phyloP scores from a whole-genome alignment of 2,113 vertebrate genomes.

The Pluvianellus socialis region DNA sequence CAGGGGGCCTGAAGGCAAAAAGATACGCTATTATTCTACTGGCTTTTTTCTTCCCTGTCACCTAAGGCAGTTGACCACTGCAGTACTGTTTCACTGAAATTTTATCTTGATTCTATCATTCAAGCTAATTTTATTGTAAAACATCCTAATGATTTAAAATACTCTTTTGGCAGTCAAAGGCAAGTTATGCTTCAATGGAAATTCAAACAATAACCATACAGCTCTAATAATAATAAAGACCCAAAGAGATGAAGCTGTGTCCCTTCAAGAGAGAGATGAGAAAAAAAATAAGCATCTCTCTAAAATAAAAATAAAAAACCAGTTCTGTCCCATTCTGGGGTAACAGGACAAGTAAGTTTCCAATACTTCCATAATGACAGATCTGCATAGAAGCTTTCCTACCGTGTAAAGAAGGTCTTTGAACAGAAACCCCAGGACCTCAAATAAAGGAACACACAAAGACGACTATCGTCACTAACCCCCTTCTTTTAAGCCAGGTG shows the following conservation, averaged over 20 bases:
- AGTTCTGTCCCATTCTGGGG: background rate
- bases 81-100: background rate
- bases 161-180: background rate
- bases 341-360: background rate
- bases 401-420: background rate
- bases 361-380: background rate
- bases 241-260: background rate
- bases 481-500: background rate
- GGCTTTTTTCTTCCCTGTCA: background rate
- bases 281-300: background rate
- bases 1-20: conserved; percentile 81
- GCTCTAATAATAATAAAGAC: background rate
- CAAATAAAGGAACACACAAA: background rate
- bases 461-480: background rate
- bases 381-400: background rate
- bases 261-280: background rate
- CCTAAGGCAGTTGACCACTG: background rate
- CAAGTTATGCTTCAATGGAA: background rate
- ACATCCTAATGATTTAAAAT: background rate
- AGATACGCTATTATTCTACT: background rate
- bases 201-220: background rate
- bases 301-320: background rate
- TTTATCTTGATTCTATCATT: background rate
- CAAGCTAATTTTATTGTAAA: background rate
- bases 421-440: background rate